Evolutionary conservation across 2,113 vertebrate genomes (phyloP).

Genomic region (Chionodraco myersi): DNA sequence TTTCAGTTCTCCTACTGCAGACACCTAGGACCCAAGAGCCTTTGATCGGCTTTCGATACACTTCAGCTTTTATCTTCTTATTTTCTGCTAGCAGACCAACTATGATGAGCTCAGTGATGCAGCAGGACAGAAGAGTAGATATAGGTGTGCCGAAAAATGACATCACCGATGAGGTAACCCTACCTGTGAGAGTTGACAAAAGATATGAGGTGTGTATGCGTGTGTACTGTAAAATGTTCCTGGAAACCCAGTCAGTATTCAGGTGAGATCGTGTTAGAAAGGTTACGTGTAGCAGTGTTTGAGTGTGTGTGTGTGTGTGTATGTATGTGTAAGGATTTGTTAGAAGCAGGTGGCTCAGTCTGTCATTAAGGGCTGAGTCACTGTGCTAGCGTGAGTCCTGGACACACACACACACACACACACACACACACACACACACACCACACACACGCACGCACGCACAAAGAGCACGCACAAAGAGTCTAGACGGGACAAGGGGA

Average conservation of each 20-base stretch:
- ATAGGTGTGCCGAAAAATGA: slow-evolving; percentile 34
- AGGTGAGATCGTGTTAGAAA: slow-evolving; percentile 46
- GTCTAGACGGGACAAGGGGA: slow-evolving; percentile 54
- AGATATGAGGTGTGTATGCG: slow-evolving; percentile 26
- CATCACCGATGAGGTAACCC: slow-evolving; percentile 58
- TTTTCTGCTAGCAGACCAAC: background rate
- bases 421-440: slow-evolving; percentile 22
- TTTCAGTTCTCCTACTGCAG: background rate
- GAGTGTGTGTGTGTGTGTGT: slow-evolving; percentile 23
- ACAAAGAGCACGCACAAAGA: slow-evolving; percentile 18
- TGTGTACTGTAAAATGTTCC: background rate
- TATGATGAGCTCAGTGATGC: background rate
- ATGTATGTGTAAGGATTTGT: slow-evolving; percentile 15
- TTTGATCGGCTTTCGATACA: background rate
- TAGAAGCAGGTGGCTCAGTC: slow-evolving; percentile 71
- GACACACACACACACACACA: slow-evolving; percentile 23
- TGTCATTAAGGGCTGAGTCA: slow-evolving; percentile 78
- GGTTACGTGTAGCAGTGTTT: slow-evolving; percentile 2
- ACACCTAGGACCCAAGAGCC: background rate
- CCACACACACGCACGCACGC: slow-evolving; percentile 29
- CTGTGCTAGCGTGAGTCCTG: slow-evolving; percentile 14
- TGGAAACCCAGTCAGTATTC: slow-evolving; percentile 12
- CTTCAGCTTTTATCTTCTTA: background rate
- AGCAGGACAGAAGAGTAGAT: background rate
- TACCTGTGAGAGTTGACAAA: slow-evolving; percentile 48